phyloP scores from a whole-genome alignment of 2,113 vertebrate species.

The Orientallactaga bullata region DNA sequence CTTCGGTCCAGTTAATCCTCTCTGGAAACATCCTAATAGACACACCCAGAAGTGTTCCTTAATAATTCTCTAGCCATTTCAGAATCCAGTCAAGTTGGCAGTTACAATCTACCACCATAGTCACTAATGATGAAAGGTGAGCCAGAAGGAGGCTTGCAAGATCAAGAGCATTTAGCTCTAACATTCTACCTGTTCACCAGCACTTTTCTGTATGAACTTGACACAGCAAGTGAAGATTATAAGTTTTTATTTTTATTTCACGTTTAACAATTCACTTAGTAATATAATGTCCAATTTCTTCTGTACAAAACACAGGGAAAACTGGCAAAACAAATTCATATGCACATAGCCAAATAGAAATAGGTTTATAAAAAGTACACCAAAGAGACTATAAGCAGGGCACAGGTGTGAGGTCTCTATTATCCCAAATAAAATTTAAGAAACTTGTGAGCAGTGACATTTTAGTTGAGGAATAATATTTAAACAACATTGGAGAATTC shows the following conservation, averaged over 20 bases:
- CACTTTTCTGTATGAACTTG: background rate
- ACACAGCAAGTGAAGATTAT: background rate
- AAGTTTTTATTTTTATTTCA: background rate
- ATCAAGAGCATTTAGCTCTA: background rate
- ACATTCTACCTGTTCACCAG: background rate
- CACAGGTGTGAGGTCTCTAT: background rate
- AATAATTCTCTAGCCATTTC: background rate
- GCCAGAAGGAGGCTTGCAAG: background rate
- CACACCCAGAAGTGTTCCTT: no score
- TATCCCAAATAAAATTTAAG: slow-evolving; percentile 8
- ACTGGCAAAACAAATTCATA: background rate
- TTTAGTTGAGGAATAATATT: background rate
- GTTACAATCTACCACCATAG: no score
- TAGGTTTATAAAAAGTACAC: background rate
- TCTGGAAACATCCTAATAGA: background rate
- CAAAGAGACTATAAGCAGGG: background rate
- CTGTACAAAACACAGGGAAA: background rate
- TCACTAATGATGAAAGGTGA: background rate
- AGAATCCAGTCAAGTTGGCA: background rate
- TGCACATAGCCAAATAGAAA: background rate
- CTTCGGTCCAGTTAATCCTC: background rate
- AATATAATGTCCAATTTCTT: background rate
- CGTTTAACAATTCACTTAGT: background rate
- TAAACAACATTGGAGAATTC: background rate
- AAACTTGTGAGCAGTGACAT: background rate